Evolutionary conservation across 2,888 invertebrate genomes (phyloP).

Genomic region (Drosophila setosimentum): DNA sequence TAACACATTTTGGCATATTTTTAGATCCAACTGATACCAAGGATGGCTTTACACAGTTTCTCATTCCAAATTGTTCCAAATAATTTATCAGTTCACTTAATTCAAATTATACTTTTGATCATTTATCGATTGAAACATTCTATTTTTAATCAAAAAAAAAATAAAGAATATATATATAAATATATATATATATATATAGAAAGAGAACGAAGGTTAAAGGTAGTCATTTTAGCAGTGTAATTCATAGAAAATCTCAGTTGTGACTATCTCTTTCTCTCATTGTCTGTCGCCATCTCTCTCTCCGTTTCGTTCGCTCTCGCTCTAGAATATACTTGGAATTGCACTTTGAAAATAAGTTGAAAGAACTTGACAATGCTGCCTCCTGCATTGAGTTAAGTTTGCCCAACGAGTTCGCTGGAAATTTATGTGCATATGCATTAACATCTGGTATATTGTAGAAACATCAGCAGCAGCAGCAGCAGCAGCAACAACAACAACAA

Average conservation of each 20-base stretch:
- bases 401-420: slow-evolving; percentile 22
- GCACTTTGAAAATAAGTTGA: slow-evolving; percentile 8
- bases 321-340: slow-evolving; percentile 23
- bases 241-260: slow-evolving; percentile 17
- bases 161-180: background rate
- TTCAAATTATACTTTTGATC: background rate
- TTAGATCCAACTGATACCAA: slow-evolving; percentile 1
- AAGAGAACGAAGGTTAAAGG: background rate
- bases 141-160: background rate
- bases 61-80: background rate
- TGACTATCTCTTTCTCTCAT: background rate
- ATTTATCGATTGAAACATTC: background rate
- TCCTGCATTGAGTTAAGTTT: slow-evolving; percentile 20
- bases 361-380: slow-evolving; percentile 32
- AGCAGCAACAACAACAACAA: background rate
- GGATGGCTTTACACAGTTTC: too few relatives aligned
- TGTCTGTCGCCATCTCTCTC: background rate
- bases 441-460: slow-evolving; percentile 53
- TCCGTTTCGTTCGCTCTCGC: too few relatives aligned
- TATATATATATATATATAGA: background rate
- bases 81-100: background rate
- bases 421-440: slow-evolving; percentile 78
- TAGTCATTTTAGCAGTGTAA: slow-evolving; percentile 1
- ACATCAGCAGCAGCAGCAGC: background rate
- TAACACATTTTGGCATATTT: slow-evolving; percentile 6